Evolutionary conservation across 1,140 invertebrate genomes (phyloP), one percentile per base, ranked within the genome.

Genomic region (Maniola jurtina): DNA sequence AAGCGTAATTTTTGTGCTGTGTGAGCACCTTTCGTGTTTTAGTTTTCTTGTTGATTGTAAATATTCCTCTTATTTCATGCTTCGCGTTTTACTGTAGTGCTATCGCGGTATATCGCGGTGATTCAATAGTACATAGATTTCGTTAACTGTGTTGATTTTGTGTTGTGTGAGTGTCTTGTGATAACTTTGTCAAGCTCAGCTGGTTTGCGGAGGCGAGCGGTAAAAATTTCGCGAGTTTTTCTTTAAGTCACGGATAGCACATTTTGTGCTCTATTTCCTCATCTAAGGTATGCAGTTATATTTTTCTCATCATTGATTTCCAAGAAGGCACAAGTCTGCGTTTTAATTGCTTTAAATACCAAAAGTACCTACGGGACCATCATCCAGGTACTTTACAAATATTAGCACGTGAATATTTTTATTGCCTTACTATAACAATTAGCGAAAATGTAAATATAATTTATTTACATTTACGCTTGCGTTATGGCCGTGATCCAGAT

Each of bases 131-230:
- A 55, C 34, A 25, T 6, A 34, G 13, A 38, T 57, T 40, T 0
- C 7, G 6, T 13, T 57, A 5, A 57, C 4, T 38, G 16, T 52
- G 57, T 5, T 4, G 16, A 50, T 10, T 71, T 64, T 66, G 66
- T 63, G 66, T 68, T 40, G 65, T 40, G 58, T 60, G 63, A 68
- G 40, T 62, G 77, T 79, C 72, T 79, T 81, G 83, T 90, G 86
- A 84, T 90, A 90, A 84, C 80, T 76, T 84, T 83, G 81, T 88
- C 86, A 86, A 88, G 86, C 83, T 89, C 88, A 90, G 88, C 88
- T 90, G 88, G 77, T 81, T 72, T 75, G 74, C 79, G 74, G 86
- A 89, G 86, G 83, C 84, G 86, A 90, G 86, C 85, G 86, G 88
- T 89, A 89, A 90, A 84, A 87, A 86, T 85, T 84, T 86, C 77